phyloP scores from a whole-genome alignment of 2,797 vertebrate species.

The Micrastur ruficollis region DNA sequence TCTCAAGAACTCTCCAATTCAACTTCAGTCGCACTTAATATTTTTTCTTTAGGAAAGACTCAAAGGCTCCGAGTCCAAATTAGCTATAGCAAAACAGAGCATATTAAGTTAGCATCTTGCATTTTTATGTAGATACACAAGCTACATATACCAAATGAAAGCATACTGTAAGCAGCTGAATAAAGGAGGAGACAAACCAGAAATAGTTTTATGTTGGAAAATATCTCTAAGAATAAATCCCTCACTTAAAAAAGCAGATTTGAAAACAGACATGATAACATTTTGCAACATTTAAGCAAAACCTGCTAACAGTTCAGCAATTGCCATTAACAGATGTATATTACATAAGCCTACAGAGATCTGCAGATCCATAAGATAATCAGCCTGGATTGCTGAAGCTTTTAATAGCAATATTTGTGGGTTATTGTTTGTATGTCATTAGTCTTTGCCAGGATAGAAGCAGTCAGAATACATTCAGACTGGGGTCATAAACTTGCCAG shows the following conservation, averaged over 20 bases:
- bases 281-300: constrained; percentile 31
- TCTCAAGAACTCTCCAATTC: background rate
- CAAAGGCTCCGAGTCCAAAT: rapidly evolving
- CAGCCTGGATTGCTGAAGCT: constrained; percentile 11
- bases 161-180: background rate
- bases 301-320: background rate
- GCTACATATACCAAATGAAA: background rate
- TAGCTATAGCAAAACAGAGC: background rate
- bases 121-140: background rate
- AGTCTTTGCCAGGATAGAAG: background rate
- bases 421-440: background rate
- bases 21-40: background rate
- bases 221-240: background rate
- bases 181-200: background rate
- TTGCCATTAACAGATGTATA: constrained; percentile 36
- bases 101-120: background rate
- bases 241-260: background rate
- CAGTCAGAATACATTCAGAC: background rate
- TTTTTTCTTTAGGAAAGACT: background rate
- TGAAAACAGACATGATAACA: background rate
- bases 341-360: constrained; percentile 16
- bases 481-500: background rate
- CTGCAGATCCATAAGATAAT: constrained; percentile 46
- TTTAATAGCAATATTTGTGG: constrained; percentile 43
- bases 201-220: background rate